Percentiles rank a stretch among this genome's conserved stretches.
Evolutionary conservation across 2,797 vertebrate genomes (phyloP).

Genomic region (Pogonophryne albipinna): DNA sequence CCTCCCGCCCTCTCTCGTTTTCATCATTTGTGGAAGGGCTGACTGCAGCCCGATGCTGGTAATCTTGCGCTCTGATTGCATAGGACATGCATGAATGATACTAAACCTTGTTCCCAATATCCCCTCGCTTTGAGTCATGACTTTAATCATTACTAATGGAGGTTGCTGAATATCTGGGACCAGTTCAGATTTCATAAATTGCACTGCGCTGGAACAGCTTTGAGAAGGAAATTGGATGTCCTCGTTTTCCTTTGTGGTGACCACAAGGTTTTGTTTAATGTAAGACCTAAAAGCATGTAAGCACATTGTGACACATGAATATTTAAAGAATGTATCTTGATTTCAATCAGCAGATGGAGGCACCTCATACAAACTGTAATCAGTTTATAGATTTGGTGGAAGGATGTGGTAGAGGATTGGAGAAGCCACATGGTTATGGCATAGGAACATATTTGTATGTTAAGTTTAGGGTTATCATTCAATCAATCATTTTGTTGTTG

Average conservation of each 20-base stretch:
- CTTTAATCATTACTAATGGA: conserved; percentile 77
- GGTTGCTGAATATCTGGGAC: conserved; percentile 72
- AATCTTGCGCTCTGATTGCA: conserved; percentile 74
- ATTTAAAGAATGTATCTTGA: background rate
- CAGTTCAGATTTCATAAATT: conserved; percentile 62
- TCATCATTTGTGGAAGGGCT: conserved; percentile 61
- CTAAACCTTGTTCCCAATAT: conserved; percentile 69
- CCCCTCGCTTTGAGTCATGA: conserved; percentile 59
- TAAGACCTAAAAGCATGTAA: background rate
- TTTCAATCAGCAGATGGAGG: too few relatives aligned
- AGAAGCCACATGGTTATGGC: background rate
- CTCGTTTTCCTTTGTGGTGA: conserved; percentile 8
- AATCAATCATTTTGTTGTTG: background rate
- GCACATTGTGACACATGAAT: background rate
- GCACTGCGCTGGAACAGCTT: conserved; percentile 11
- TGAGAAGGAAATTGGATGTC: conserved; percentile 28
- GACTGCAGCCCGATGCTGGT: conserved; percentile 68
- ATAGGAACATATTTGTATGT: too few relatives aligned
- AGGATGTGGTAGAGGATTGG: background rate
- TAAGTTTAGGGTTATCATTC: too few relatives aligned
- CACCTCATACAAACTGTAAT: background rate
- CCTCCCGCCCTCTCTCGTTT: conserved; percentile 18
- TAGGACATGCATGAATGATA: conserved; percentile 68
- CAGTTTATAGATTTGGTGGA: background rate
- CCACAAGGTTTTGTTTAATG: background rate